These are phyloP conservation scores for Melozone crissalis DNA, from an alignment of 2,113 vertebrate genomes.

Conservation along the genomic window DNA sequence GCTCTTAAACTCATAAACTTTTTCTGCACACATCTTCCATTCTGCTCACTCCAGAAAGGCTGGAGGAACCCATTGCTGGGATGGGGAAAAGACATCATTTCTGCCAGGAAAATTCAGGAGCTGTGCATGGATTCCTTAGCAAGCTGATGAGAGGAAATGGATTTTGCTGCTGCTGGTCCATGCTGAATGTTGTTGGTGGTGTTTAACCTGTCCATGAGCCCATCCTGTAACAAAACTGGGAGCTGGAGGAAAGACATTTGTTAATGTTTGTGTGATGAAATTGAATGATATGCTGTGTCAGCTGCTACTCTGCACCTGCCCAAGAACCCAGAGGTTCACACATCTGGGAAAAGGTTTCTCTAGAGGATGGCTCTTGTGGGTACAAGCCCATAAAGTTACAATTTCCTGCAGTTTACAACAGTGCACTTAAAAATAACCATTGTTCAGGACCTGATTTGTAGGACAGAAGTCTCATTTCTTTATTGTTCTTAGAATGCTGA, in stretches of 20 bases:
- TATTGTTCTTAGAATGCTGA: not conserved
- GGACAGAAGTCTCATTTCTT: not conserved
- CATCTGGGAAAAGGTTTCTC: not conserved
- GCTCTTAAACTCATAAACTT: not conserved
- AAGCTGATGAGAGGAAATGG: not conserved
- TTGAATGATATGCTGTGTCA: not conserved
- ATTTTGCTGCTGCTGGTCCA: not conserved
- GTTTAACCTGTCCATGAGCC: not conserved
- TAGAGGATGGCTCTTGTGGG: not conserved
- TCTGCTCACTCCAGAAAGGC: not conserved
- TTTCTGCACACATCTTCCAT: not conserved
- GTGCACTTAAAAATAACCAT: not conserved
- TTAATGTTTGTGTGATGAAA: not conserved
- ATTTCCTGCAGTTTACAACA: not conserved
- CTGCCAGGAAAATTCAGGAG: not conserved
- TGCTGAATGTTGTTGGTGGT: not conserved
- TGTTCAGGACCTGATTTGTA: not conserved
- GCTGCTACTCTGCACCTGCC: not conserved
- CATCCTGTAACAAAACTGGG: not conserved
- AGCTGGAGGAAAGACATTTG: not conserved
- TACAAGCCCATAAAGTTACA: not conserved
- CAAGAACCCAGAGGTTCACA: not conserved
- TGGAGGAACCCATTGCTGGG: not conserved
- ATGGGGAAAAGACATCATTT: not conserved
- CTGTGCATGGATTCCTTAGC: not conserved